Conservation (phyloP, 2,797 vertebrate species). For the Pseudochirops cupreus region DNA sequence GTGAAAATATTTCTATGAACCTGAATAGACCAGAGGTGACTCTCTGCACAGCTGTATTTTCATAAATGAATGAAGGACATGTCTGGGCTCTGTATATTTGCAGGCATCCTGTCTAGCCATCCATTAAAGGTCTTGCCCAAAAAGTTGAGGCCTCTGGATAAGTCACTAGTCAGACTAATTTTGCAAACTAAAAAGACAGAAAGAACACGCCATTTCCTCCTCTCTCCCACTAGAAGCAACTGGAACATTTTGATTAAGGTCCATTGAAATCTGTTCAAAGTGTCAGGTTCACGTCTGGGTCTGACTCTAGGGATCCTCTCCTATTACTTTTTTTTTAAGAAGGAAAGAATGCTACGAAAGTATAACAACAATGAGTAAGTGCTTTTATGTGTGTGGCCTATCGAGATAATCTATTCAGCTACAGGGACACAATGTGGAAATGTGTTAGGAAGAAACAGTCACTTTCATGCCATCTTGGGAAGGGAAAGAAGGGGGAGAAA, state of each 20-base stretch:
- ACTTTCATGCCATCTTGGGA: not conserved
- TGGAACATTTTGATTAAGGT: not conserved
- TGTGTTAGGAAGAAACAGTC: conserved; percentile 35
- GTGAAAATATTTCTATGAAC: not conserved
- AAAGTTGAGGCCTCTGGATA: not conserved
- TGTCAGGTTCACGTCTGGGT: not conserved
- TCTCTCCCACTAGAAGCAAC: not conserved
- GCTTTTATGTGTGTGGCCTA: not conserved
- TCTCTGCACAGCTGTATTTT: not conserved
- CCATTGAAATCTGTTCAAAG: not conserved
- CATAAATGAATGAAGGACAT: not conserved
- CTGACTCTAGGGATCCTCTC: not conserved
- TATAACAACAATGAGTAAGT: not conserved
- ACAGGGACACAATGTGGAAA: conserved; percentile 37
- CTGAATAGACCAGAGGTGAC: not conserved
- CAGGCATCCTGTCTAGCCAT: not conserved
- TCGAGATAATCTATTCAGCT: not conserved
- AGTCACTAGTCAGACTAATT: not conserved
- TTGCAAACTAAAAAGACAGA: not conserved
- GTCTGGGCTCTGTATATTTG: not conserved
- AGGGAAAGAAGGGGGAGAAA: too few species aligned
- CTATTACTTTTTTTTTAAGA: not conserved
- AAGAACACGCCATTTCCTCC: not conserved
- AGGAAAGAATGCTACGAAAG: not conserved
- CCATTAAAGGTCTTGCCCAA: not conserved